Evolutionary conservation across 1,140 invertebrate genomes (phyloP), one percentile per base, ranked within the genome.

Genomic region (Eupristina koningsbergeri): DNA sequence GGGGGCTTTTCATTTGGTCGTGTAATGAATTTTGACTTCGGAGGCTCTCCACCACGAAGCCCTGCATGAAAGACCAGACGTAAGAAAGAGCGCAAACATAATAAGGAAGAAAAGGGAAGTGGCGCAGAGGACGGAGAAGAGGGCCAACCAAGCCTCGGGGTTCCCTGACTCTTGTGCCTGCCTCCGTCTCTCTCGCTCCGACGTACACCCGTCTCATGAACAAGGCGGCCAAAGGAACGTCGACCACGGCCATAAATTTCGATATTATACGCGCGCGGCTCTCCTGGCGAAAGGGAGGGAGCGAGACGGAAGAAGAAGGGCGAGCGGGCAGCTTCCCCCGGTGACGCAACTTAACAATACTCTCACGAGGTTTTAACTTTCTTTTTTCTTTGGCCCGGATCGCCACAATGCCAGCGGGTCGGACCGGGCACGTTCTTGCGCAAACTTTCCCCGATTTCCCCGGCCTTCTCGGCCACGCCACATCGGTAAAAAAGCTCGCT

Each of bases 341-440:
- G 39, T 84, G 83, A 84, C 83, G 83, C 71, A 84, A 84, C 83
- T 61, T 73, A 84, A 86, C 83, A 86, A 86, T 86, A 71, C 85
- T 78, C 81, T 84, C 82, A 74, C 82, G 83, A 79, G 77, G 73
- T 84, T 80, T 85, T 82, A 78, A 83, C 84, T 85, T 83, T 79
- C 84, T 73, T 84, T 81, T 78, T 81, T 83, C 80, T 45, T 78
- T 74, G 67, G 69, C 74, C 71, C 63, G 74, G 45, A 76, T 76
- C 81, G 69, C 41, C 74, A 73, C 73, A 81, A 81, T 81, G 67
- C 83, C 67, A 73, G 53, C 75, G n/a, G 58, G 58, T 36, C 76
- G 7, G 0, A 11, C 75, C 61, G 45, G 71, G 75, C 81, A 45
- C 64, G 63, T 78, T 73, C 75, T 77, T 69, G 64, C 81, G 76